Evolutionary conservation across 2,888 invertebrate species (phyloP).

Genomic region (Rapana venosa): DNA sequence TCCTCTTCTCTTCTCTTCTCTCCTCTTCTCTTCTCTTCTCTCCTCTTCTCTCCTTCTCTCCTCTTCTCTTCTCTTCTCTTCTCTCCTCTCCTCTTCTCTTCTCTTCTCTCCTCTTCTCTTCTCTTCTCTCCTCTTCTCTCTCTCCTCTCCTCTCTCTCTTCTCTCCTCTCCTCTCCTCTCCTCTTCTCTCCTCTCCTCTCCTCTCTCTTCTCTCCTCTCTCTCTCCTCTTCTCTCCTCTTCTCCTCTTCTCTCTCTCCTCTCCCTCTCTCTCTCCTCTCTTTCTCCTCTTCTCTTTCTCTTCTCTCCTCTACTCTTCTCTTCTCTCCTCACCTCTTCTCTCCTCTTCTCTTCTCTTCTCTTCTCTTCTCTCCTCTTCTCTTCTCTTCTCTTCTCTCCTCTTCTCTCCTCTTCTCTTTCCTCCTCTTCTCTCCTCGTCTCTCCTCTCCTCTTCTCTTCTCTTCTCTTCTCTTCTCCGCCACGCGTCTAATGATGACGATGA

Average conservation of each 20-base stretch:
- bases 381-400: neutral
- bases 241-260: neutral
- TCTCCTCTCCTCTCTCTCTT: neutral
- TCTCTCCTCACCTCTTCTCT: neutral
- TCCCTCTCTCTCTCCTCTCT: neutral
- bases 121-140: neutral
- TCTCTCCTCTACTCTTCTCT: neutral
- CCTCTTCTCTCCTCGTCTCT: neutral
- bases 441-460: neutral
- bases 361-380: neutral
- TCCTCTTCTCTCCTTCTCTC: neutral
- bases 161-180: neutral
- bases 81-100: neutral
- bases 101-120: neutral
- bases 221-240: neutral
- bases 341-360: neutral
- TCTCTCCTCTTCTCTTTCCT: neutral
- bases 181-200: neutral
- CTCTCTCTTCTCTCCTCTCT: neutral
- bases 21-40: neutral
- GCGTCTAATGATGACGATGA: no score
- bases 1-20: neutral
- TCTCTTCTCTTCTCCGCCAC: no score
- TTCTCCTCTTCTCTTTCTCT: neutral
- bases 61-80: neutral